Evolutionary conservation across 1,140 invertebrate genomes (phyloP), one percentile per base, ranked within the genome.

Genomic region (Cydia pomonella): DNA sequence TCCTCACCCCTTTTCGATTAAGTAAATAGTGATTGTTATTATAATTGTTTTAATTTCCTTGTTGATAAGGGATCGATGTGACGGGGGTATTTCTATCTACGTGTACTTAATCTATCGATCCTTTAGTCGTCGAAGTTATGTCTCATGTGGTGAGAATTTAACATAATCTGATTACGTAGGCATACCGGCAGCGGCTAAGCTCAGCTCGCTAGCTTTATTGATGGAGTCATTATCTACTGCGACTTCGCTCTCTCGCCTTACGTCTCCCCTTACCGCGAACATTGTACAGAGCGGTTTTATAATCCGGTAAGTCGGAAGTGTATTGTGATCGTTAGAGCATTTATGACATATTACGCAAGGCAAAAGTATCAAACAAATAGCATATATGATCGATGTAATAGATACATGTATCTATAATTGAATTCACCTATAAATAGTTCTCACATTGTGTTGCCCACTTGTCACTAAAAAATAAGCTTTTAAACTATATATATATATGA

Each of bases 131-230:
- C 72, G 71, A 62, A 38, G 53, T 69, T 69, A 69, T 73, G 64
- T 78, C 47, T 53, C 77, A 64, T 66, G 66, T 75, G 75, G 72
- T 75, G 64, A 47, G 78, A 79, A 73, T 77, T 79, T 79, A 77
- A 75, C 75, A 79, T 79, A 79, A 79, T 79, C 76, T 76, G 73
- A 79, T 79, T 77, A 76, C 33, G 72, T 75, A 76, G 73, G 73
- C 76, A 77, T 72, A 79, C 69, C 63, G 73, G 66, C 75, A 25
- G 59, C 59, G 69, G 44, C 72, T 53, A 53, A 73, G 72, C 72
- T 50, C 6, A 25, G 72, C 41, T 50, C 50, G 50, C 50, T 50
- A 73, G 50, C 21, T 53, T 73, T 73, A 73, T 73, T 73, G 72
- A 73, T 73, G 72, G 38, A 73, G 50, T 73, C 72, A 50, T 53